phyloP scores from a whole-genome alignment of 2,113 vertebrate genomes.

The Gnathonemus longibarbis region DNA sequence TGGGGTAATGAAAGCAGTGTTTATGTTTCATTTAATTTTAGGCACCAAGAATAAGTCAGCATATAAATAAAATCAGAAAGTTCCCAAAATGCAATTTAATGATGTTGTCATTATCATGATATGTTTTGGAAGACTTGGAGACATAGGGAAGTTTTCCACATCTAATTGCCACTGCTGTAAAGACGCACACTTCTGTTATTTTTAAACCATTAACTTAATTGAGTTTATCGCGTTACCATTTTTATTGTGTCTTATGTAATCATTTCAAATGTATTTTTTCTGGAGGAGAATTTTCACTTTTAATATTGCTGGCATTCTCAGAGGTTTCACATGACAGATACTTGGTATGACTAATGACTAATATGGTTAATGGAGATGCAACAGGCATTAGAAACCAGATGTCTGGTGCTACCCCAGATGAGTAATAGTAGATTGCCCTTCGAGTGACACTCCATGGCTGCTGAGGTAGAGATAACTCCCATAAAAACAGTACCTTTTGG shows the following conservation, averaged over 20 bases:
- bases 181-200: not conserved
- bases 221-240: not conserved
- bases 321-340: not conserved
- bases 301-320: not conserved
- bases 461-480: not conserved
- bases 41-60: not conserved
- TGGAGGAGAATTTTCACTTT: not conserved
- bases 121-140: not conserved
- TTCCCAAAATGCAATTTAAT: not conserved
- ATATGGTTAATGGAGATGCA: not conserved
- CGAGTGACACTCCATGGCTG: not conserved
- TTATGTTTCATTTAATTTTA: not conserved
- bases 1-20: not conserved
- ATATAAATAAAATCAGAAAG: not conserved
- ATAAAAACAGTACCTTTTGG: not conserved
- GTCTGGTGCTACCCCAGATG: not conserved
- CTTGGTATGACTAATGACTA: not conserved
- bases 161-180: not conserved
- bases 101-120: not conserved
- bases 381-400: not conserved
- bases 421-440: not conserved
- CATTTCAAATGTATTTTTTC: not conserved
- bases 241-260: not conserved
- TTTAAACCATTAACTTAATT: not conserved
- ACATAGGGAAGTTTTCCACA: not conserved